A percentile compares a stretch with the other conserved stretches of the same genome.
Conservation (phyloP, 1,140 invertebrate genomes). For the Hetaerina americana region DNA sequence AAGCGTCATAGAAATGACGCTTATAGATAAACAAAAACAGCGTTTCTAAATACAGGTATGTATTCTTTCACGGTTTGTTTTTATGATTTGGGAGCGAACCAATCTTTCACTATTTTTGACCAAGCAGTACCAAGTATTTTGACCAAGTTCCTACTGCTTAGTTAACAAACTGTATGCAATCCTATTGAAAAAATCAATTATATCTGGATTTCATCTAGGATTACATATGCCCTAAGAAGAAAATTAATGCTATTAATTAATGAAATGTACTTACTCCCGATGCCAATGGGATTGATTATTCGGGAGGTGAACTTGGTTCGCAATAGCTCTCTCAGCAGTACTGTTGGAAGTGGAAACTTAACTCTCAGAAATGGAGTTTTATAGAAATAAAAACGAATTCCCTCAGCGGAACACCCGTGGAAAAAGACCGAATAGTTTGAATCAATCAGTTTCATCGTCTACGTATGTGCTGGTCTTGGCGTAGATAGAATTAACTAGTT, state of each 20-base stretch:
- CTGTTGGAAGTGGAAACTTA: too few relatives aligned
- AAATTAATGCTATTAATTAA: background rate
- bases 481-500: too few relatives aligned
- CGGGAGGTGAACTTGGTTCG: too few relatives aligned
- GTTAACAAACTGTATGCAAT: background rate
- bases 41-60: background rate
- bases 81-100: background rate
- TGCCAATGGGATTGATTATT: background rate
- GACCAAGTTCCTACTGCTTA: too few relatives aligned
- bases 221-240: background rate
- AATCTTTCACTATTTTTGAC: background rate
- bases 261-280: background rate
- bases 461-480: too few relatives aligned
- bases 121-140: background rate
- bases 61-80: background rate
- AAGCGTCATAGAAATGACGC: background rate
- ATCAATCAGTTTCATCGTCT: too few relatives aligned
- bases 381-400: too few relatives aligned
- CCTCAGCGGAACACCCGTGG: too few relatives aligned
- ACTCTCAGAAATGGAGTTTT: too few relatives aligned
- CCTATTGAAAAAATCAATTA: background rate
- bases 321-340: too few relatives aligned
- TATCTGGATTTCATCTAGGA: background rate
- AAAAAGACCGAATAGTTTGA: too few relatives aligned
- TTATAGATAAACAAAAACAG: too few relatives aligned